phyloP scores from a whole-genome alignment of 1,140 invertebrate species.

The Neodiprion fabricii region DNA sequence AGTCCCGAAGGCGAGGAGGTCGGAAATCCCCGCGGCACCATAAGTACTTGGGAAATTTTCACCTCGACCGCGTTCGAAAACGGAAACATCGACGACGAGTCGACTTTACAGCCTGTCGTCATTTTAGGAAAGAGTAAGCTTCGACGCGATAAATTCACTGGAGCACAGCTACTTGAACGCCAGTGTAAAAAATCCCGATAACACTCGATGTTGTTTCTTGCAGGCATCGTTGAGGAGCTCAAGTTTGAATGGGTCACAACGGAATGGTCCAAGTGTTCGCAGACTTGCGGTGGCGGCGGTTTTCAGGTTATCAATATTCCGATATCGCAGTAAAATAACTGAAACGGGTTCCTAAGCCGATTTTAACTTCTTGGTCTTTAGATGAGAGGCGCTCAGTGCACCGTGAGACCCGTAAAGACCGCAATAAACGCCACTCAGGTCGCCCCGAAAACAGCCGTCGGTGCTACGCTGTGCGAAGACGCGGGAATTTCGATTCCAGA shows the following conservation, averaged over 20 bases:
- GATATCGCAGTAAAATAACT: conserved; percentile 14
- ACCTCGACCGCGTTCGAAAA: neutral
- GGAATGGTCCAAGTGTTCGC: conserved; percentile 86
- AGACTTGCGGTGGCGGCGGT: conserved; percentile 83
- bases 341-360: conserved; percentile 17
- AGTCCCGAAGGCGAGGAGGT: neutral
- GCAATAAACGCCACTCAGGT: conserved; percentile 37
- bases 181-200: conserved; percentile 29
- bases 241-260: conserved; percentile 82
- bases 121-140: conserved; percentile 20
- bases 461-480: conserved; percentile 74
- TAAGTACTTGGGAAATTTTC: neutral
- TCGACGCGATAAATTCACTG: conserved; percentile 24
- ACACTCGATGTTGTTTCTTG: conserved; percentile 24
- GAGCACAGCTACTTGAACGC: conserved; percentile 7
- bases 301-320: conserved; percentile 59
- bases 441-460: conserved; percentile 61
- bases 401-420: conserved; percentile 59
- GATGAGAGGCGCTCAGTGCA: conserved; percentile 76
- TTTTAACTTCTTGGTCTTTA: conserved; percentile 51
- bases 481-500: conserved; percentile 70
- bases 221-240: conserved; percentile 61
- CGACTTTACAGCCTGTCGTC: neutral
- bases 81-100: neutral
- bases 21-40: neutral